Evolutionary conservation across 1,140 invertebrate genomes (phyloP), one percentile per base, ranked within the genome.

Genomic region (Drosophila ogumai): DNA sequence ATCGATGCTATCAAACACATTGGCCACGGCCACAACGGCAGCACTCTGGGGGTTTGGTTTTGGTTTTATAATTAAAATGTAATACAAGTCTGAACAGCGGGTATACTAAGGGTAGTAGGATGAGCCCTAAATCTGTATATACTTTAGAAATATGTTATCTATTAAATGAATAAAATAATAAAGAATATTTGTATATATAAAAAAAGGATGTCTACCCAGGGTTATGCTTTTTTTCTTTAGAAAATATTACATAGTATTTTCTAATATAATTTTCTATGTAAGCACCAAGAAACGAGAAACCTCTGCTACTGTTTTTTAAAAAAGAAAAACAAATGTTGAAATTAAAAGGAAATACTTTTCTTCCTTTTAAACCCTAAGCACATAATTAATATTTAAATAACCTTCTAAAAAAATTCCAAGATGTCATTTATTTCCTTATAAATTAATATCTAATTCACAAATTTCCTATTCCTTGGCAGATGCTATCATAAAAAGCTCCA

Each of bases 21-120:
- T 97, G 40, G 96, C 95, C 3, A 98, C 96, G 15, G 98, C 97
- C 55, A 97, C 95, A 49, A 99, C 94, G 2, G 98, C 97, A n/a
- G 98, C 97, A 80, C 96, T 96, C 97, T 98, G 90, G 8, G 4
- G 9, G 31, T 38, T 17, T 15, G n/a, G 10, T n/a, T 44, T 13
- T 22, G 6, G 19, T 46, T 46, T 44, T 15, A 12, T 38, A 55
- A 36, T 44, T 47, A 7, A 3, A 28, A 15, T 31, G 6, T 43
- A 43, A 22, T 6, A 22, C 12, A 22, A 22, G 17, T 17, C 12
- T 31, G 10, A 10, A 44, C 1, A 25, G 3, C 4, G 6, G 36
- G 6, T 41, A 7, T 41, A 7, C 4, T 41, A n/a, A 17, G 6
- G n/a, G 10, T 43, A 17, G 0, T 17, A 43, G 3, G 40, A 9